These are phyloP conservation scores for Julus scanicus DNA, from an alignment of 2,888 invertebrate species.

Conservation along the genomic window DNA sequence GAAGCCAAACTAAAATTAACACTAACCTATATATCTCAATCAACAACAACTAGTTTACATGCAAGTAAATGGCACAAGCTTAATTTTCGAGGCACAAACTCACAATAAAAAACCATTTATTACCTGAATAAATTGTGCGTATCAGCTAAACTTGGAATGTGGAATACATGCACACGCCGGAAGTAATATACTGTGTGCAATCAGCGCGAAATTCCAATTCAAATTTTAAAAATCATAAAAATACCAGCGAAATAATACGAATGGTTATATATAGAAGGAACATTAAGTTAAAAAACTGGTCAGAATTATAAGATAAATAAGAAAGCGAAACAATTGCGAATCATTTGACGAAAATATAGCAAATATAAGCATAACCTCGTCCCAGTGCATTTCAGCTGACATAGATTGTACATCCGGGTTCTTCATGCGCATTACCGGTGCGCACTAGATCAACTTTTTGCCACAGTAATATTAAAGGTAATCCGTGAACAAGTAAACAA, in stretches of 20 bases:
- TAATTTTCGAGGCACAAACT: too few relatives aligned
- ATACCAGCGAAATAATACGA: not conserved
- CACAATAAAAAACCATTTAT: too few relatives aligned
- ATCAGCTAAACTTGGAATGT: not conserved
- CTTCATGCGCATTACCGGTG: conserved; percentile 37
- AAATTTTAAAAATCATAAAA: not conserved
- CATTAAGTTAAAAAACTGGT: not conserved
- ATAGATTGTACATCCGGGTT: conserved; percentile 45
- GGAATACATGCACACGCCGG: not conserved
- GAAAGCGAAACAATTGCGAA: not conserved
- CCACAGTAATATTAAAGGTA: conserved; percentile 26
- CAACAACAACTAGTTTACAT: too few relatives aligned
- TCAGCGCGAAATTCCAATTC: not conserved
- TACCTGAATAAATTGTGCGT: too few relatives aligned
- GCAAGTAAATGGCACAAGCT: too few relatives aligned
- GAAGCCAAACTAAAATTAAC: too few relatives aligned
- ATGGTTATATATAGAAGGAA: not conserved
- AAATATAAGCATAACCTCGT: not conserved
- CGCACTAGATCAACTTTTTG: conserved; percentile 42
- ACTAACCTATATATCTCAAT: too few relatives aligned
- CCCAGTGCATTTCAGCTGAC: conserved; percentile 37
- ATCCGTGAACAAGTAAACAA: conserved; percentile 45
- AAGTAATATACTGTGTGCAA: not conserved
- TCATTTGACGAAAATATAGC: not conserved
- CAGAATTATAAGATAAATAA: not conserved